These are phyloP conservation scores for Pocillopora damicornis DNA, from an alignment of 64 coral and sea anemone genomes.

Conservation along the genomic window DNA sequence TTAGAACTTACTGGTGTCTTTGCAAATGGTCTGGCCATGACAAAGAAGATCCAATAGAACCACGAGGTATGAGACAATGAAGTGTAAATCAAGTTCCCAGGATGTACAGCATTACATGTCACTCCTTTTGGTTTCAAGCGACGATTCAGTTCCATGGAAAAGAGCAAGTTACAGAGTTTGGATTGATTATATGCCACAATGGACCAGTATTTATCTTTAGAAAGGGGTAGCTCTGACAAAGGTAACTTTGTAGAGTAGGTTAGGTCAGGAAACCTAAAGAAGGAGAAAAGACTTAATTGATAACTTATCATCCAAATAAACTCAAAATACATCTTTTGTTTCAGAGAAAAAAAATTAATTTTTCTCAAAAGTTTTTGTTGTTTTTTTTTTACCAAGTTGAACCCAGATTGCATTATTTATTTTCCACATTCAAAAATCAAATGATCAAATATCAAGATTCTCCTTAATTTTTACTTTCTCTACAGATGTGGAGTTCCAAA, in stretches of 20 bases:
- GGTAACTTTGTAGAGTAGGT: constrained; percentile 72
- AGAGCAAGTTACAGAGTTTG: constrained; percentile 87
- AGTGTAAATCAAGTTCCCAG: constrained; percentile 91
- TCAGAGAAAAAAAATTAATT: too few relatives aligned
- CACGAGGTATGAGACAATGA: constrained; percentile 71
- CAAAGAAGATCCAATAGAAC: constrained; percentile 84
- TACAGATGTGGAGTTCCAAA: too few relatives aligned
- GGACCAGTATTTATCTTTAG: constrained; percentile 79
- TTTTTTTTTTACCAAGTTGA: too few relatives aligned
- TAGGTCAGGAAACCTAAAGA: constrained; percentile 76
- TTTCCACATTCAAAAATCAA: too few relatives aligned
- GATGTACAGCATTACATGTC: constrained; percentile 87
- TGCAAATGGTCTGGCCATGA: constrained; percentile 75
- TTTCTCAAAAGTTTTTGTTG: too few relatives aligned
- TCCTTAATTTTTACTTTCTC: too few relatives aligned
- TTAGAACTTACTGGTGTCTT: constrained; percentile 76
- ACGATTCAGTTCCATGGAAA: constrained; percentile 93
- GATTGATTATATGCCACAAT: constrained; percentile 97
- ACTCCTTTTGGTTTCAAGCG: constrained; percentile 72
- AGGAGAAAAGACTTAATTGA: background rate
- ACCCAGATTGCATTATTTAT: too few relatives aligned
- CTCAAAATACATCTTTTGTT: too few relatives aligned
- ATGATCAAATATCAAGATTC: too few relatives aligned
- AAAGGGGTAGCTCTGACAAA: constrained; percentile 58
- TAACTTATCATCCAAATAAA: too few relatives aligned